Evolutionary conservation across 2,113 vertebrate genomes (phyloP), one percentile per base, ranked within the genome.

Genomic region (Nesoenas mayeri): DNA sequence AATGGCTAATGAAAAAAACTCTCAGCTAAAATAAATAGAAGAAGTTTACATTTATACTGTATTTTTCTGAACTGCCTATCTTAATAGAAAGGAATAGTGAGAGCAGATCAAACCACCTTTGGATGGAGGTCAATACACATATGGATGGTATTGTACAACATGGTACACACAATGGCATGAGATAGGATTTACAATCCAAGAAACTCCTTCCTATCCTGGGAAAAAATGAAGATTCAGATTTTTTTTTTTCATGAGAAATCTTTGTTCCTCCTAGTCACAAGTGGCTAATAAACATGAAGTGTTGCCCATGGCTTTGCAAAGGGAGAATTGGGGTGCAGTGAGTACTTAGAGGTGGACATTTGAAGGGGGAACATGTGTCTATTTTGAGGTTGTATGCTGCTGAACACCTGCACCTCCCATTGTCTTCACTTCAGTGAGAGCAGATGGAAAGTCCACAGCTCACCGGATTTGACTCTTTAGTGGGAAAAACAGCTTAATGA

Each of bases 311-410:
- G 15, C 15, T 67, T 64, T 75, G 24, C 6, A 38, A 91, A 82
- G 6, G 12, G 13, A 85, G 15, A 79, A 28, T 1, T 32, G 8
- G 19, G 18, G 15, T 69, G 7, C 15, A 62, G 14, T 12, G 25
- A 29, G 10, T 15, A 51, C 15, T 29, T 86, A 8, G 26, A 89
- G 7, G 3, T 57, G 40, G 7, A 3, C 1, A 0, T 79, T 75
- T 53, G 17, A 48, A 22, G 5, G 6, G 0, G 1, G 4, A 1
- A 12, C 7, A 15, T 57, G 29, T 15, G 2, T 48, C 14, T 74
- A 3, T 31, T 83, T 73, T 62, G 51, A 57, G 19, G 22, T 13
- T 1, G 1, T 9, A 17, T 17, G 18, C 14, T 91, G 57, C 8
- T 2, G 3, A 56, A 48, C 11, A 51, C 6, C 12, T 6, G 0